Evolutionary conservation across 2,113 vertebrate genomes (phyloP).

Genomic region (Albula glossodonta): DNA sequence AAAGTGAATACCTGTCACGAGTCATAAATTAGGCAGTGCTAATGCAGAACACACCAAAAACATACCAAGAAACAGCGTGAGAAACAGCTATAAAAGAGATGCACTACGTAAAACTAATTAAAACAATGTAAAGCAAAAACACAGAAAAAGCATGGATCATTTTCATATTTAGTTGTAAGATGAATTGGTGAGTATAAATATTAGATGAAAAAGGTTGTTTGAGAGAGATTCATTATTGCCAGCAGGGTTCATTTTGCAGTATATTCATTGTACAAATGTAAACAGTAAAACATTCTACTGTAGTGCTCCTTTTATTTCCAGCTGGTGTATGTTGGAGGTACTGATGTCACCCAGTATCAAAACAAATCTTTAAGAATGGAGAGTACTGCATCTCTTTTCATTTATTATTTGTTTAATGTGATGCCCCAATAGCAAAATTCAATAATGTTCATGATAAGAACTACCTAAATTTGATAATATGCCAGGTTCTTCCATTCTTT

Average conservation of each 20-base stretch:
- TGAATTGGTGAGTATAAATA: conserved; percentile 24
- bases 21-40: conserved; percentile 24
- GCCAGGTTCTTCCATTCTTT: neutral
- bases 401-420: no score
- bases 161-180: conserved; percentile 17
- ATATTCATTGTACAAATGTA: neutral
- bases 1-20: neutral
- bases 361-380: neutral
- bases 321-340: neutral
- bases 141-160: conserved; percentile 22
- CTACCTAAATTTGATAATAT: neutral
- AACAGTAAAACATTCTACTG: neutral
- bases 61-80: neutral
- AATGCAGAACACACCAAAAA: conserved; percentile 20
- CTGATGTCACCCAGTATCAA: neutral
- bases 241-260: neutral
- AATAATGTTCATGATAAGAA: neutral
- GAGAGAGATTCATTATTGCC: neutral
- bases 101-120: neutral
- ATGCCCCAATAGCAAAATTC: no score
- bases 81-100: no score
- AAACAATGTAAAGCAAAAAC: conserved; percentile 20
- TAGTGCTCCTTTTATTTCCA: neutral
- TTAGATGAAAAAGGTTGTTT: no score
- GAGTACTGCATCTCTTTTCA: neutral